phyloP scores from a whole-genome alignment of 2,888 invertebrate genomes.

The Drosophila atripex region DNA sequence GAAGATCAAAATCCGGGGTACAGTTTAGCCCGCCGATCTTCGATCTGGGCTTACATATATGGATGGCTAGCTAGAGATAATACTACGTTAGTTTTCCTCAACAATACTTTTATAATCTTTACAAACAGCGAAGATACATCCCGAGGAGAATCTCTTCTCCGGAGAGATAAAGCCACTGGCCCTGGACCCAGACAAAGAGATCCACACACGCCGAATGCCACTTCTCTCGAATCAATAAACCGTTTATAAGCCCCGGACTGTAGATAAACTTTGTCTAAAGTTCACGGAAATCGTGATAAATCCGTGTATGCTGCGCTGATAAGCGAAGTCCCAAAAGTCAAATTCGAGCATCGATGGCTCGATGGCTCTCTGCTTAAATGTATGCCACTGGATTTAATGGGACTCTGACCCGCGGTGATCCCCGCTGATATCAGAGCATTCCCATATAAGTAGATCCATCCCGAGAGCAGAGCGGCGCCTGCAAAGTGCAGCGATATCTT shows the following conservation, averaged over 20 bases:
- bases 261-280: constrained; percentile 83
- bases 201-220: constrained; percentile 42
- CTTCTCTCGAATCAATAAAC: constrained; percentile 52
- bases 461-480: neutral
- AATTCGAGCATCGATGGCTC: constrained; percentile 47
- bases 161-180: constrained; percentile 25
- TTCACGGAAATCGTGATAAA: constrained; percentile 83
- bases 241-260: constrained; percentile 38
- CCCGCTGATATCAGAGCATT: constrained; percentile 62
- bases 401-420: constrained; percentile 65
- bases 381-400: constrained; percentile 35
- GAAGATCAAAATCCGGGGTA: constrained; percentile 71
- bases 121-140: constrained; percentile 24
- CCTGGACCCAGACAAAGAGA: constrained; percentile 61
- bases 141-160: neutral
- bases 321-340: constrained; percentile 47
- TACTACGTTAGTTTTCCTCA: constrained; percentile 6
- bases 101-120: neutral
- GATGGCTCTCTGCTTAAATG: constrained; percentile 60
- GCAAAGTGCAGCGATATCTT: constrained; percentile 43
- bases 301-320: constrained; percentile 66
- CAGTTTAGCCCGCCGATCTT: constrained; percentile 41
- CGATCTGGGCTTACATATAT: constrained; percentile 25
- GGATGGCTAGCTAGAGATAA: too few species aligned
- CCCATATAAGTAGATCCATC: neutral